Evolutionary conservation across 2,113 vertebrate genomes (phyloP), one percentile per base, ranked within the genome.

Genomic region (Vanacampus margaritifer): DNA sequence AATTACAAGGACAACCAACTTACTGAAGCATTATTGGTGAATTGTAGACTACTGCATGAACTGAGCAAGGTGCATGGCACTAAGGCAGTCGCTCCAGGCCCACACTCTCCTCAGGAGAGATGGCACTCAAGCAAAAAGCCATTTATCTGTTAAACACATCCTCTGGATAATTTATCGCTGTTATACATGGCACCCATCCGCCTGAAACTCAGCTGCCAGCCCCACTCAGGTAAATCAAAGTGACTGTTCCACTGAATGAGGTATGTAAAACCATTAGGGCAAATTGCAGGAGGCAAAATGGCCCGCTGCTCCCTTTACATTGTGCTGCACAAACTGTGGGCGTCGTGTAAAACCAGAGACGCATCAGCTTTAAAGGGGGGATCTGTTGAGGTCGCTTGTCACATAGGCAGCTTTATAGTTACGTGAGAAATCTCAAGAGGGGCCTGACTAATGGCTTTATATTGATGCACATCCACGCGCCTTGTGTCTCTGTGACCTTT

Each of bases 151-250:
- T 89, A 79, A 88, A 89, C 86, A 86, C 84, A 80, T 79, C 74
- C 80, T 80, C 78, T 89, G 80, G 73, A 83, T 87, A 86, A 90
- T 91, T 91, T 90, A 90, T 83, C 62, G 61, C 78, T 41, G 74
- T 75, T 81, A 74, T 82, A 79, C 82, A 76, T 53, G 66, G 72
- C 70, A 80, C 72, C 83, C 84, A 71, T 88, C 78, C 73, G 45
- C 81, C 65, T 67, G 79, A 84, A 80, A 83, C 80, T 73, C 81
- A 72, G 78, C 81, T 81, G 70, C 79, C 75, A 67, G 61, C 68
- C 78, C 70, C 41, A 32, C 76, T 77, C 85, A 90, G 89, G 89
- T 92, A 89, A 91, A 91, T 92, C 91, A 91, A 88, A 90, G 82
- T 85, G 88, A 89, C 87, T 88, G 74, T 85, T 87, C 79, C 83